Conservation (phyloP, 2,888 invertebrate genomes). For the Lissocephala sabroskyi region DNA sequence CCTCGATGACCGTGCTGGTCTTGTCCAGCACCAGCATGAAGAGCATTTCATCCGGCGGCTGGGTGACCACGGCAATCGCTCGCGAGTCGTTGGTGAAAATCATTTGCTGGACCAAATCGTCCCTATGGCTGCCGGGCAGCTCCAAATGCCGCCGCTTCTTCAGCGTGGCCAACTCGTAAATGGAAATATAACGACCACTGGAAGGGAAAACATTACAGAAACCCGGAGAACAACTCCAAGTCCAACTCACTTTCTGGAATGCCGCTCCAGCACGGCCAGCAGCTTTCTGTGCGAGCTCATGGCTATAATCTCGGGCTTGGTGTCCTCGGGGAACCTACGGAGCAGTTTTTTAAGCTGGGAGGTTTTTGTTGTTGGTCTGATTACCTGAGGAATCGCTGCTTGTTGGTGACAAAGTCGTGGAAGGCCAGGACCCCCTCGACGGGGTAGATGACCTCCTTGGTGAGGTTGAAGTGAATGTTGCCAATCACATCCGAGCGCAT, state of each 20-base stretch:
- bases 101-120: slow-evolving; percentile 43
- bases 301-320: slow-evolving; percentile 59
- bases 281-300: slow-evolving; percentile 68
- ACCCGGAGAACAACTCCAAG: not conserved
- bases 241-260: slow-evolving; percentile 42
- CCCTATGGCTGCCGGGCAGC: slow-evolving; percentile 74
- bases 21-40: slow-evolving; percentile 86
- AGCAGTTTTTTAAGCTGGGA: too few relatives aligned
- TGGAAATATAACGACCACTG: slow-evolving; percentile 53
- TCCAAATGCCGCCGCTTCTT: slow-evolving; percentile 80
- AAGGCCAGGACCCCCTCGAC: slow-evolving; percentile 84
- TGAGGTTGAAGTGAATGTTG: slow-evolving; percentile 82
- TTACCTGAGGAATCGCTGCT: slow-evolving; percentile 80
- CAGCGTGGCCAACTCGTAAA: slow-evolving; percentile 81
- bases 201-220: not conserved
- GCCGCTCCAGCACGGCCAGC: slow-evolving; percentile 66
- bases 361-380: not conserved
- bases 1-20: slow-evolving; percentile 75
- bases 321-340: slow-evolving; percentile 66
- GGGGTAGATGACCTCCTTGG: slow-evolving; percentile 85
- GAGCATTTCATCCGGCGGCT: slow-evolving; percentile 78
- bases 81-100: slow-evolving; percentile 85
- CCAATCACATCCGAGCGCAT: slow-evolving; percentile 74
- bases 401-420: slow-evolving; percentile 81
- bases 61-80: slow-evolving; percentile 84